A percentile compares a stretch with the other conserved stretches of the same genome.
Evolutionary conservation across 2,797 vertebrate species (phyloP).

Genomic region (Poeciliopsis infans): DNA sequence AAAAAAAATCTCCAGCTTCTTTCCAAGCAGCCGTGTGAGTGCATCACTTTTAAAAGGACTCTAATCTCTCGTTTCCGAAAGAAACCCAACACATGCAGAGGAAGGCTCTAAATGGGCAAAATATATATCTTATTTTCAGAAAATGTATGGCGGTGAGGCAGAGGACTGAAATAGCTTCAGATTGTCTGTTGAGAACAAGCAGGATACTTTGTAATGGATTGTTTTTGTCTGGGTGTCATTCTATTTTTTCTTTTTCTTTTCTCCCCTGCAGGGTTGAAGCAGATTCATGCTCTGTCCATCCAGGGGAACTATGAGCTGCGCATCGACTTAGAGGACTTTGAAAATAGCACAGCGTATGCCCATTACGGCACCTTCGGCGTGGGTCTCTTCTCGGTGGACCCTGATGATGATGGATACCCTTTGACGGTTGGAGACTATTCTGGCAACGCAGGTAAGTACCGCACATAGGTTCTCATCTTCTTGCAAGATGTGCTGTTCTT

Average conservation of each 20-base stretch:
- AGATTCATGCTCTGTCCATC: constrained; percentile 91
- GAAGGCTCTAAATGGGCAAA: constrained; percentile 53
- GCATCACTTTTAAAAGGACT: constrained; percentile 25
- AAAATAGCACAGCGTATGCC: constrained; percentile 92
- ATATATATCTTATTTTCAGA: constrained; percentile 56
- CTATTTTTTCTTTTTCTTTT: background rate
- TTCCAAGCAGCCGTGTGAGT: constrained; percentile 7
- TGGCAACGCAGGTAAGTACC: constrained; percentile 90
- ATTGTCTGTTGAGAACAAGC: constrained; percentile 48
- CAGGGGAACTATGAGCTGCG: constrained; percentile 94
- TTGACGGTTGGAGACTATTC: constrained; percentile 90
- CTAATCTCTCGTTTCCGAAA: constrained; percentile 50
- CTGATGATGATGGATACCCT: constrained; percentile 95
- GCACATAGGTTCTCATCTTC: constrained; percentile 14
- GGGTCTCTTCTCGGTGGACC: constrained; percentile 93
- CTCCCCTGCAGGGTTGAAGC: constrained; percentile 84
- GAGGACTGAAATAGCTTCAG: constrained; percentile 49
- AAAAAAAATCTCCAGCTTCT: background rate
- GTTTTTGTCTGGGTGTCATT: constrained; percentile 48
- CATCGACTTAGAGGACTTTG: constrained; percentile 95
- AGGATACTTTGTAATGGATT: constrained; percentile 57
- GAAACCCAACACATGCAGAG: constrained; percentile 45
- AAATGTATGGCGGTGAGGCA: constrained; percentile 31
- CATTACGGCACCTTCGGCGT: constrained; percentile 92
- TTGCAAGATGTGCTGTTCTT: constrained; percentile 17